Conservation (phyloP, 2,797 vertebrate genomes). For the Tamandua tetradactyla region DNA sequence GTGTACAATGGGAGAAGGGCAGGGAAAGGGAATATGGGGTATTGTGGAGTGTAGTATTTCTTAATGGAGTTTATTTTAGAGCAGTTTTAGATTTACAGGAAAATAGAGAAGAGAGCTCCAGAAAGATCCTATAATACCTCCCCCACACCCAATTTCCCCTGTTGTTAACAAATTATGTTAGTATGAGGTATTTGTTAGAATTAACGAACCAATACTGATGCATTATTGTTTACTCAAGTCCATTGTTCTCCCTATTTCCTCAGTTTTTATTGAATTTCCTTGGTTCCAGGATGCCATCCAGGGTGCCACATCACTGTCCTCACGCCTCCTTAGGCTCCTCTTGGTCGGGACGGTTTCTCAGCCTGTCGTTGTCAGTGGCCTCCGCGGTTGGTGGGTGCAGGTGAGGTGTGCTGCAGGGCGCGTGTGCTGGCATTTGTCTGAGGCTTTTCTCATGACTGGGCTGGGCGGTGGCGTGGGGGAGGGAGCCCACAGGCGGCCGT, state of each 20-base stretch:
- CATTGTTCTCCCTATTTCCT: neutral
- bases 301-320: neutral
- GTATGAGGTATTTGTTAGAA: neutral
- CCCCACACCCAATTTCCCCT: neutral
- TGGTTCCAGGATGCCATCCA: neutral
- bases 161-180: neutral
- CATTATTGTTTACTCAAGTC: neutral
- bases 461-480: neutral
- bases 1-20: neutral
- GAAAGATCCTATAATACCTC: neutral
- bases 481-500: neutral
- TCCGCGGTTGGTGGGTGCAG: no score
- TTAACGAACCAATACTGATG: neutral
- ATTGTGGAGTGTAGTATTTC: neutral
- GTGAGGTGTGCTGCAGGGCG: no score
- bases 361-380: neutral
- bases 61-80: neutral
- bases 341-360: neutral
- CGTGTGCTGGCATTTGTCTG: neutral
- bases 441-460: neutral
- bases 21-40: neutral
- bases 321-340: neutral
- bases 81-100: neutral
- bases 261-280: neutral
- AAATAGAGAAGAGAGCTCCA: neutral